Percentiles rank a stretch among this genome's conserved stretches.
phyloP scores from a whole-genome alignment of 1,140 invertebrate genomes.

The Andrena cerasifolii region DNA sequence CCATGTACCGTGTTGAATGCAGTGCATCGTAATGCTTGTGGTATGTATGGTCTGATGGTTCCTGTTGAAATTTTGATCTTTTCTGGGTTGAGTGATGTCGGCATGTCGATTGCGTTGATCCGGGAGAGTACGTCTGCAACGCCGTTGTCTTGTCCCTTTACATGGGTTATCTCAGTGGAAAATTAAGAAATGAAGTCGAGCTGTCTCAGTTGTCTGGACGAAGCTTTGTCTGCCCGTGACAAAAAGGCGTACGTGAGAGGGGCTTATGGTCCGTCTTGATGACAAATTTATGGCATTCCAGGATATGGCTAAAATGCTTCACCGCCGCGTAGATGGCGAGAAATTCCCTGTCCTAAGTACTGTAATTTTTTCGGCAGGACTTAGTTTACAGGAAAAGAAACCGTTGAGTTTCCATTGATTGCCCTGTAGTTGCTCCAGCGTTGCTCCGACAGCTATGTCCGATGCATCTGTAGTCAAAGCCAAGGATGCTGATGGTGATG shows the following conservation, averaged over 20 bases:
- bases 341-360: background rate
- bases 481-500: background rate
- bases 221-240: background rate
- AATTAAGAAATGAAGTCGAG: background rate
- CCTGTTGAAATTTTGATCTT: no score
- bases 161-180: background rate
- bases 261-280: background rate
- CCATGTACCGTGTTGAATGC: no score
- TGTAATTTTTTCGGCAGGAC: background rate
- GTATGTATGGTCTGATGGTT: no score
- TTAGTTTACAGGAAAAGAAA: conserved; percentile 14
- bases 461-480: background rate
- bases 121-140: background rate
- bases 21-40: no score
- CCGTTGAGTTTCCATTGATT: background rate
- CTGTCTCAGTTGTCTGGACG: background rate
- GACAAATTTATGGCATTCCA: background rate
- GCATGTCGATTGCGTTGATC: background rate
- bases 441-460: background rate
- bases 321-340: background rate
- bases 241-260: background rate
- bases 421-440: background rate
- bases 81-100: background rate
- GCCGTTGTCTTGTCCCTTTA: background rate
- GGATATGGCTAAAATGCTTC: background rate